phyloP scores from a whole-genome alignment of 2,797 vertebrate species.

The Neostethus bicornis region DNA sequence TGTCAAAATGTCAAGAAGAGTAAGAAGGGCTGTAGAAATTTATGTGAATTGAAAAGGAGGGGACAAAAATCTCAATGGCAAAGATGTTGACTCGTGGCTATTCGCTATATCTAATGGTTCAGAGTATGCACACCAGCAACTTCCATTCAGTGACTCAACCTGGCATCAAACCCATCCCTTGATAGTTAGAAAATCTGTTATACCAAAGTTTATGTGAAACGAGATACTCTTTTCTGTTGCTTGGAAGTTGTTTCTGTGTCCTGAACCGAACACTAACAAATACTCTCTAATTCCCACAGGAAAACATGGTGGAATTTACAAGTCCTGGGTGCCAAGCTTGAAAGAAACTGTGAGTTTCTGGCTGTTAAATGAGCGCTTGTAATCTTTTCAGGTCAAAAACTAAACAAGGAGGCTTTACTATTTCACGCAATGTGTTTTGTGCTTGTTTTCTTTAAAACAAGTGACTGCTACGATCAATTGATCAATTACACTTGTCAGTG shows the following conservation, averaged over 20 bases:
- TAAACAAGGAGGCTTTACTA: slow-evolving; percentile 1
- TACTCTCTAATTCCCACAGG: slow-evolving; percentile 31
- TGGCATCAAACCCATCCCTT: slow-evolving; percentile 11
- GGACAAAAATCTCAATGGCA: slow-evolving; percentile 4
- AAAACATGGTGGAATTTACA: slow-evolving; percentile 45
- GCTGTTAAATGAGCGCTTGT: slow-evolving; percentile 28
- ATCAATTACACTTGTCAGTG: neutral
- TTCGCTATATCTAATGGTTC: slow-evolving; percentile 1
- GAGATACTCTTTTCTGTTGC: slow-evolving; percentile 24
- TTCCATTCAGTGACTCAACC: slow-evolving; percentile 2
- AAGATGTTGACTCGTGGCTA: neutral
- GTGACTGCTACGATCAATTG: neutral
- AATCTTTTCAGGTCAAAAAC: slow-evolving; percentile 36
- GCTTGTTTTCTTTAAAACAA: neutral
- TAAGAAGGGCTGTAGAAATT: too few species aligned
- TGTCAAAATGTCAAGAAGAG: too few species aligned
- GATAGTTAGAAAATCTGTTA: slow-evolving; percentile 21
- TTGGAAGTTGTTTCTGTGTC: slow-evolving; percentile 36
- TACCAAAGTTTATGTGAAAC: slow-evolving; percentile 20
- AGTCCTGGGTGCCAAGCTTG: slow-evolving; percentile 35
- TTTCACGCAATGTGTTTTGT: slow-evolving; percentile 6
- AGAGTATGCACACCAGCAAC: neutral
- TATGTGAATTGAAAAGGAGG: too few species aligned
- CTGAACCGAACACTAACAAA: slow-evolving; percentile 43
- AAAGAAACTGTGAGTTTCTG: slow-evolving; percentile 36